Evolutionary conservation across 2,797 vertebrate genomes (phyloP).

Genomic region (Falco berigora): DNA sequence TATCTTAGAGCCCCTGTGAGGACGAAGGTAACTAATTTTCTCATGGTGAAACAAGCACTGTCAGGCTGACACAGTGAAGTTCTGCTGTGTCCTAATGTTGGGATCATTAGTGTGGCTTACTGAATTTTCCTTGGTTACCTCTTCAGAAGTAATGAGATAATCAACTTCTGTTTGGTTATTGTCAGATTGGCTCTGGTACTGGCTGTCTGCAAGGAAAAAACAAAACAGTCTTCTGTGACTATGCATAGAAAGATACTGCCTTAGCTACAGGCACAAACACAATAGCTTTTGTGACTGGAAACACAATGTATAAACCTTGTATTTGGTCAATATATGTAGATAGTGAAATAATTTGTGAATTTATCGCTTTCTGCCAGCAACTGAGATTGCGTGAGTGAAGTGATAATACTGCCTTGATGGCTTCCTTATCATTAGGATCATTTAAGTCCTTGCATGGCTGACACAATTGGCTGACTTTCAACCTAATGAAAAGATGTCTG

Average conservation of each 20-base stretch:
- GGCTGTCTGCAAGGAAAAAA: conserved; percentile 46
- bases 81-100: neutral
- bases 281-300: neutral
- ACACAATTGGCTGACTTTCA: neutral
- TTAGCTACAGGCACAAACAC: neutral
- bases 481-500: neutral
- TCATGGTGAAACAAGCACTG: neutral
- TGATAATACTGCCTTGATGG: neutral
- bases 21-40: neutral
- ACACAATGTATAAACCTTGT: neutral
- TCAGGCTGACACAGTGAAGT: neutral
- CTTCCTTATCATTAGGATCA: neutral
- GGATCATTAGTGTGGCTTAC: neutral
- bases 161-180: conserved; percentile 63
- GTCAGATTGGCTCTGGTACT: conserved; percentile 55
- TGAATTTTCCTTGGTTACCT: conserved; percentile 58
- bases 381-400: neutral
- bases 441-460: neutral
- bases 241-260: neutral
- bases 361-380: neutral
- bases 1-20: neutral
- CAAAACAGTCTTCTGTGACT: neutral
- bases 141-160: conserved; percentile 68
- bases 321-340: neutral
- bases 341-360: neutral